These are phyloP conservation scores for Nymphalis polychloros DNA, from an alignment of 2,888 invertebrate species.

Conservation along the genomic window DNA sequence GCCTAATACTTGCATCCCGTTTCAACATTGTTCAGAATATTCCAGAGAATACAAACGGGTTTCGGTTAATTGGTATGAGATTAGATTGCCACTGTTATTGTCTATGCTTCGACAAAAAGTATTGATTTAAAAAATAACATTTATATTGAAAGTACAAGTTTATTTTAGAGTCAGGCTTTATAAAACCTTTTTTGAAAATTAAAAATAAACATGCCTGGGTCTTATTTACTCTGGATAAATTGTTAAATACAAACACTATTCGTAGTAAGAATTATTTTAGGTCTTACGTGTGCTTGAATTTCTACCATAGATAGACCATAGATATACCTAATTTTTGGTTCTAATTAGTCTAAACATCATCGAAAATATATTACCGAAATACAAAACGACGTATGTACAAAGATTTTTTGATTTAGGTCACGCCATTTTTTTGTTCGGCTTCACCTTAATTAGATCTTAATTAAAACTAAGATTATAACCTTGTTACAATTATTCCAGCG, in stretches of 20 bases:
- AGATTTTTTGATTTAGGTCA: neutral
- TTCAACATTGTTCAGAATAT: constrained; percentile 27
- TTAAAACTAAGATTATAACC: neutral
- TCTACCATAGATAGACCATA: too few relatives aligned
- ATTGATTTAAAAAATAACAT: constrained; percentile 1
- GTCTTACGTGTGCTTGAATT: too few relatives aligned
- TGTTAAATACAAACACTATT: too few relatives aligned
- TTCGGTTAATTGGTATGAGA: constrained; percentile 27
- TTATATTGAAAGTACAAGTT: neutral
- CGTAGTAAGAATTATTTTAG: too few relatives aligned
- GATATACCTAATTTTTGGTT: neutral
- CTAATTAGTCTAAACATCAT: neutral
- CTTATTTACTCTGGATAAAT: too few relatives aligned
- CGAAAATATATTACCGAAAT: neutral
- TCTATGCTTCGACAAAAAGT: neutral
- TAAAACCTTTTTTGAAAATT: neutral
- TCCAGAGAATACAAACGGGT: constrained; percentile 17
- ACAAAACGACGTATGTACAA: neutral
- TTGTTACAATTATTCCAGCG: neutral
- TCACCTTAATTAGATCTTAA: constrained; percentile 1
- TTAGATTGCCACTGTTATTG: constrained; percentile 14
- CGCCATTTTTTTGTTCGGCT: neutral
- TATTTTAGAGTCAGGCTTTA: too few relatives aligned
- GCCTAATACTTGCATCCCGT: constrained; percentile 57
- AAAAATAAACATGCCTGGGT: too few relatives aligned